Percentiles rank a stretch among this genome's conserved stretches.
These are phyloP conservation scores for Coecobrya sp. DNA, from an alignment of 2,888 invertebrate genomes.

Conservation along the genomic window DNA sequence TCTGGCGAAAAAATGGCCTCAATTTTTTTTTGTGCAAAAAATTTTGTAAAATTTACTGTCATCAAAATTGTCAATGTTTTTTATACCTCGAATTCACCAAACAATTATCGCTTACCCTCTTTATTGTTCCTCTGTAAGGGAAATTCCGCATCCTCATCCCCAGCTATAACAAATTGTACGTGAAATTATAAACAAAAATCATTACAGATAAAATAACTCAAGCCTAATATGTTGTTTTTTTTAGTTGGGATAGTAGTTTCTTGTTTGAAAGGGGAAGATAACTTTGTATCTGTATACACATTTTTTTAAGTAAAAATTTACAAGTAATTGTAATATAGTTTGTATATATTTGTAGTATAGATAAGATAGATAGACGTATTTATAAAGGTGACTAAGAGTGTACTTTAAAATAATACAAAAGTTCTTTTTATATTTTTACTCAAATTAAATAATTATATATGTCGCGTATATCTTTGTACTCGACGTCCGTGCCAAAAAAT, in stretches of 20 bases:
- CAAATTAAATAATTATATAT: constrained; percentile 13
- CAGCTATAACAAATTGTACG: constrained; percentile 80
- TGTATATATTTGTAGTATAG: background rate
- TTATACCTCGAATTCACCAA: constrained; percentile 81
- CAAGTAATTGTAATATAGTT: constrained; percentile 1
- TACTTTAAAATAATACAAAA: constrained; percentile 19
- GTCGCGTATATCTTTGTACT: background rate
- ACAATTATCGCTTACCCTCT: constrained; percentile 82
- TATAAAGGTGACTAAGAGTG: constrained; percentile 67
- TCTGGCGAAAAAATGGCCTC: background rate
- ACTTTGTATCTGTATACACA: constrained; percentile 18
- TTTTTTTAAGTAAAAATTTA: constrained; percentile 7
- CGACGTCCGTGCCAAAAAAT: constrained; percentile 3
- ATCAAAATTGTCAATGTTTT: constrained; percentile 72
- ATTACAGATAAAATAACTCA: constrained; percentile 82
- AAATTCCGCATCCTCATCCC: constrained; percentile 81
- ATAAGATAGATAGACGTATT: constrained; percentile 4
- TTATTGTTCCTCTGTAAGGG: constrained; percentile 79
- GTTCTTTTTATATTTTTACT: constrained; percentile 20
- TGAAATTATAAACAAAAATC: constrained; percentile 81
- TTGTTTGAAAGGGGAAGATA: constrained; percentile 54
- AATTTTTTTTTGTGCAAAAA: background rate
- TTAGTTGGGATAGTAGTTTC: constrained; percentile 14
- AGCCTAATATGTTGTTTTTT: constrained; percentile 60
- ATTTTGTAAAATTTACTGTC: constrained; percentile 55